Conservation (phyloP, 2,888 invertebrate species). For the Epirrhoe tristata region DNA sequence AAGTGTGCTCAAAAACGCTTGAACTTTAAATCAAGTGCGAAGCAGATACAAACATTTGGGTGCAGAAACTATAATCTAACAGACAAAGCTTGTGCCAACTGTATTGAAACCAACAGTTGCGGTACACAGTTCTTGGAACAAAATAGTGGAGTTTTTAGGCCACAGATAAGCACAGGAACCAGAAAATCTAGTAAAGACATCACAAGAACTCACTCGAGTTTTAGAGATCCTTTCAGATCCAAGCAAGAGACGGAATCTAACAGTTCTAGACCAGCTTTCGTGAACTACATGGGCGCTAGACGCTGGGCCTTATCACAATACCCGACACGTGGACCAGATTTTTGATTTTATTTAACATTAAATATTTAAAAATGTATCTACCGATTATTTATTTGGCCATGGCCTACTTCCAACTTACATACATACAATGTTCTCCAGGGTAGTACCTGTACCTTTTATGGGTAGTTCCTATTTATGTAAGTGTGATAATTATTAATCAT, state of each 20-base stretch:
- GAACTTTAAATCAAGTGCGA: conserved; percentile 44
- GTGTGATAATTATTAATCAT: too few species aligned
- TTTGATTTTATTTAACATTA: conserved; percentile 47
- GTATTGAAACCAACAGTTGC: conserved; percentile 49
- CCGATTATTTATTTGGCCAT: not conserved
- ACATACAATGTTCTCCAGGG: too few species aligned
- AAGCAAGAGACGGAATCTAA: conserved; percentile 10
- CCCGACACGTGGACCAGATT: conserved; percentile 69
- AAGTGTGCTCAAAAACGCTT: conserved; percentile 47
- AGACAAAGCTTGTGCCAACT: conserved; percentile 63
- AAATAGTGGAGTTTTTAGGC: conserved; percentile 18
- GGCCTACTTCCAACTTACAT: too few species aligned
- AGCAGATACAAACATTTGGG: conserved; percentile 55
- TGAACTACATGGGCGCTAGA: conserved; percentile 48
- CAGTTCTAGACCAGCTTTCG: conserved; percentile 11
- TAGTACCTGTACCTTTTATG: too few species aligned
- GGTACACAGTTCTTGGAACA: conserved; percentile 55
- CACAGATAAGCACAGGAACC: conserved; percentile 2
- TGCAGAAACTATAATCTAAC: conserved; percentile 38
- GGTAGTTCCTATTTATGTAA: too few species aligned
- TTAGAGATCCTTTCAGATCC: conserved; percentile 6
- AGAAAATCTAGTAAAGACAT: conserved; percentile 25
- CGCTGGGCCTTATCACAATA: conserved; percentile 67
- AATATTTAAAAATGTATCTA: not conserved
- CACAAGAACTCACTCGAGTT: conserved; percentile 11